These are phyloP conservation scores for Autographa pulchrina DNA, from an alignment of 2,888 invertebrate species.

Conservation along the genomic window DNA sequence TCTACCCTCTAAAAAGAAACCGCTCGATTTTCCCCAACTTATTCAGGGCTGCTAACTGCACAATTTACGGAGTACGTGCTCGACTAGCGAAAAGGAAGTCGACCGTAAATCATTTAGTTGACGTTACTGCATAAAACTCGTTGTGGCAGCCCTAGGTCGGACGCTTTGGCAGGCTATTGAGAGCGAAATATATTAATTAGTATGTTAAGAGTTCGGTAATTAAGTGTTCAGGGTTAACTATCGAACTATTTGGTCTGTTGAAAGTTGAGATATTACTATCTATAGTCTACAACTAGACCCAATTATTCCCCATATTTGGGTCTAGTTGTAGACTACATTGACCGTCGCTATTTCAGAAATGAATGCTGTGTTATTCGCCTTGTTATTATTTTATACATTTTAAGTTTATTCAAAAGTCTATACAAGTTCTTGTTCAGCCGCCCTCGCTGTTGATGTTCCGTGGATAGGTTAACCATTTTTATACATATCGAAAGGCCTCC, in stretches of 20 bases:
- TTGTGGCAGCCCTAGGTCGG: constrained; percentile 18
- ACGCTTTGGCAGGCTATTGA: constrained; percentile 8
- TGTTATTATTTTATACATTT: too few species aligned
- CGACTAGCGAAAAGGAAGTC: neutral
- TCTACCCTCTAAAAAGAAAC: neutral
- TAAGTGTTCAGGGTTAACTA: constrained; percentile 20
- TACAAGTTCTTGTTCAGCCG: too few species aligned
- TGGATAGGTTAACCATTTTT: too few species aligned
- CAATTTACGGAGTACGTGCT: constrained; percentile 39
- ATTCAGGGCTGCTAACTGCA: constrained; percentile 20
- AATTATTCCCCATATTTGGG: too few species aligned
- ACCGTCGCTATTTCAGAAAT: neutral
- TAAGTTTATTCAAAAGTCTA: too few species aligned
- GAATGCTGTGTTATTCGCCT: too few species aligned
- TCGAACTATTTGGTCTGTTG: constrained; percentile 21
- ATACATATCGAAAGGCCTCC: too few species aligned
- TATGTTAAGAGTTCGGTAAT: constrained; percentile 27
- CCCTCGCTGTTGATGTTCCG: too few species aligned
- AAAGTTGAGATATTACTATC: constrained; percentile 7
- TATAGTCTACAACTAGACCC: too few species aligned
- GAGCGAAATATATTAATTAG: constrained; percentile 39
- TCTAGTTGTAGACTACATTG: constrained; percentile 3
- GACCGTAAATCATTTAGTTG: constrained; percentile 36
- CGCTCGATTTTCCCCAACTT: constrained; percentile 6
- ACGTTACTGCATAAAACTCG: constrained; percentile 2